A percentile compares a stretch with the other conserved stretches of the same genome.
Evolutionary conservation across 2,888 invertebrate species (phyloP).

Genomic region (Noctua pronuba): DNA sequence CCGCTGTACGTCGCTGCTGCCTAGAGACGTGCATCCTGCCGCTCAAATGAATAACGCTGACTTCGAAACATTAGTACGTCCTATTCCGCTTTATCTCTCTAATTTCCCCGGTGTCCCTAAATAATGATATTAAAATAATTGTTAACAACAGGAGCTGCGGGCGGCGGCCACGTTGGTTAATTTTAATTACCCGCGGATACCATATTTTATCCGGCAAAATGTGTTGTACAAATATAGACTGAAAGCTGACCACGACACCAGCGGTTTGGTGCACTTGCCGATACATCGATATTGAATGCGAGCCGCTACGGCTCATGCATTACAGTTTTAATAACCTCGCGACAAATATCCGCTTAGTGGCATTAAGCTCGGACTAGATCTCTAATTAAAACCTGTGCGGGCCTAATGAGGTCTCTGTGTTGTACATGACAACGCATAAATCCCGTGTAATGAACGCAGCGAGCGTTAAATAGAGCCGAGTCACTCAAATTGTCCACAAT

Average conservation of each 20-base stretch:
- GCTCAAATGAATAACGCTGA: conserved; percentile 72
- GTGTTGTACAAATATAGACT: conserved; percentile 78
- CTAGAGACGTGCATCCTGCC: conserved; percentile 59
- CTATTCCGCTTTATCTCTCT: conserved; percentile 72
- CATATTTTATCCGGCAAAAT: conserved; percentile 82
- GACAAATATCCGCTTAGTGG: conserved; percentile 73
- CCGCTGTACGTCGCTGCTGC: conserved; percentile 57
- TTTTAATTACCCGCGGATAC: conserved; percentile 84
- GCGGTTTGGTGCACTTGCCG: conserved; percentile 53
- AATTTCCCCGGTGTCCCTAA: conserved; percentile 80
- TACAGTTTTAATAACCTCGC: conserved; percentile 48
- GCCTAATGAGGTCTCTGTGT: conserved; percentile 85
- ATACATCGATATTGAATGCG: conserved; percentile 68
- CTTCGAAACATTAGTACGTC: conserved; percentile 66
- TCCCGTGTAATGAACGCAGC: conserved; percentile 87
- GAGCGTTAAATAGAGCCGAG: conserved; percentile 86
- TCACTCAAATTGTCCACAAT: conserved; percentile 88
- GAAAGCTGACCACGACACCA: conserved; percentile 74
- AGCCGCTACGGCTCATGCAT: conserved; percentile 40
- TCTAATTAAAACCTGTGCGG: conserved; percentile 86
- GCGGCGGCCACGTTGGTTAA: conserved; percentile 78
- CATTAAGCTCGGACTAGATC: conserved; percentile 74
- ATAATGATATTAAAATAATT: conserved; percentile 84
- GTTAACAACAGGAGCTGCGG: conserved; percentile 76
- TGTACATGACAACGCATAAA: conserved; percentile 88